A percentile compares a stretch with the other conserved stretches of the same genome.
Conservation (phyloP, 35 echinoderm and acorn worm genomes). For the Stichopus chloronotus region DNA sequence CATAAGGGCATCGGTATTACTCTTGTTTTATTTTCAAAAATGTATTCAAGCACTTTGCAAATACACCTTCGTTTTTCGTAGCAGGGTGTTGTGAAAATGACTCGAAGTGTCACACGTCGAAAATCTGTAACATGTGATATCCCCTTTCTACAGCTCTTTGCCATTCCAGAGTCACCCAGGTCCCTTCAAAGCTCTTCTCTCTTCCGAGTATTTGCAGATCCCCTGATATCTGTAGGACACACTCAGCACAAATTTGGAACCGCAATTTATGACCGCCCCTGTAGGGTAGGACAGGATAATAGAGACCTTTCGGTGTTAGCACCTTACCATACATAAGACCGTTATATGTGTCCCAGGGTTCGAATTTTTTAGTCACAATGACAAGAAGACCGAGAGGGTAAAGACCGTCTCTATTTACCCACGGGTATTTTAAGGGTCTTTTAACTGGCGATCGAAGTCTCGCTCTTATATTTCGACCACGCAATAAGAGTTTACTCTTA, state of each 20-base stretch:
- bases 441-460: background rate
- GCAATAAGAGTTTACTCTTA: background rate
- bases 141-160: slow-evolving; percentile 73
- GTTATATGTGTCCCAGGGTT: background rate
- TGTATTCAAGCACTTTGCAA: slow-evolving; percentile 27
- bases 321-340: background rate
- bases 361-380: too few relatives aligned
- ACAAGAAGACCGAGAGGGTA: slow-evolving; percentile 53
- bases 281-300: slow-evolving; percentile 2
- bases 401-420: slow-evolving; percentile 56
- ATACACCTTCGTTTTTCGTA: slow-evolving; percentile 2
- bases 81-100: background rate
- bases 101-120: slow-evolving; percentile 32
- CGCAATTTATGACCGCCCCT: background rate
- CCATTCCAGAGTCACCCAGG: slow-evolving; percentile 57
- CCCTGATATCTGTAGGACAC: background rate
- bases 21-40: slow-evolving; percentile 26
- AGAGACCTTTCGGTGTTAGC: background rate
- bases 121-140: slow-evolving; percentile 60
- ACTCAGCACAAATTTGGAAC: slow-evolving; percentile 56
- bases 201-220: slow-evolving; percentile 37
- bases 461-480: slow-evolving; percentile 37
- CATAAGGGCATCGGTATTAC: background rate
- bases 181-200: slow-evolving; percentile 46
- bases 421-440: slow-evolving; percentile 58